Percentiles rank a stretch among this genome's conserved stretches.
Conservation (phyloP, 2,113 vertebrate species). For the Oreochromis aureus region DNA sequence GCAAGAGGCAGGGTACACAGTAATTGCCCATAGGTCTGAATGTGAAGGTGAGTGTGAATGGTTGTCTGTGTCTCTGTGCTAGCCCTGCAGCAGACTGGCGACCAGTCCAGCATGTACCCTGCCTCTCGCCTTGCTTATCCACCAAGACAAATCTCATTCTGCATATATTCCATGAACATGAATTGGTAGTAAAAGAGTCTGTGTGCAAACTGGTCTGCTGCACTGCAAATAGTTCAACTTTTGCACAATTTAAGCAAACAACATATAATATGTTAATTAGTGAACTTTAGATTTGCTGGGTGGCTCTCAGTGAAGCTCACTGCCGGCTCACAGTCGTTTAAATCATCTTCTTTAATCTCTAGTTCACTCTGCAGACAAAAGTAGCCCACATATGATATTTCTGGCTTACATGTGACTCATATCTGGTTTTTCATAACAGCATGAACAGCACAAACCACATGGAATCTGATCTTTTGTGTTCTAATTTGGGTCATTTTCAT, state of each 20-base stretch:
- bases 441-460: neutral
- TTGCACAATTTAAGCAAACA: neutral
- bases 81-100: neutral
- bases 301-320: neutral
- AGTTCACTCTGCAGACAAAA: neutral
- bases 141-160: neutral
- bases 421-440: neutral
- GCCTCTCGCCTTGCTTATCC: neutral
- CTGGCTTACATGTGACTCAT: neutral
- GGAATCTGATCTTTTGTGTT: neutral
- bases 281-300: neutral
- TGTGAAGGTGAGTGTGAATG: accelerated
- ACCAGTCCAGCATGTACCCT: neutral
- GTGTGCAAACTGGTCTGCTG: neutral
- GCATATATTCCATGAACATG: neutral
- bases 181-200: neutral
- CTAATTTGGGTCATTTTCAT: neutral
- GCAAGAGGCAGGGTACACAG: neutral
- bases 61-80: neutral
- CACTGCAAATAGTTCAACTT: neutral
- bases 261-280: neutral
- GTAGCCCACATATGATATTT: neutral
- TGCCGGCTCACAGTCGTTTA: neutral
- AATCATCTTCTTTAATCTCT: neutral
- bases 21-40: neutral